Evolutionary conservation across 2,888 invertebrate species (phyloP), one percentile per base, ranked within the genome.

Genomic region (Rotaria sp.): DNA sequence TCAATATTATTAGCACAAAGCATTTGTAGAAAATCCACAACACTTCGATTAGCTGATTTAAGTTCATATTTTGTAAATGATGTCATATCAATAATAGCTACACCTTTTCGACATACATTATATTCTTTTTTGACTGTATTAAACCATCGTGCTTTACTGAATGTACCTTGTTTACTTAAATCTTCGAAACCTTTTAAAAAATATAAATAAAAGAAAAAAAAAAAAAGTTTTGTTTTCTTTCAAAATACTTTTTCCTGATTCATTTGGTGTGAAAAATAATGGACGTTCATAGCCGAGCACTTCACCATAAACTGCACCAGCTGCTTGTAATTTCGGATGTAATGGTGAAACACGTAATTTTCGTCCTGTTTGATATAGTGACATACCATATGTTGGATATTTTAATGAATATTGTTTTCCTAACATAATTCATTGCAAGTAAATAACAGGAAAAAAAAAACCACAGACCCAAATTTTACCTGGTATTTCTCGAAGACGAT

Each of bases 221-320:
- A 67, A 35, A 67, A 1, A 5, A 35, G 5, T 30, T 21, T 67
- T 1, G 10, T 67, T 7, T 35, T 30, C 0, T 1, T 26, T 45
- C 26, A 13, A 88, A 30, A 88, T 89, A 87, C 88, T 89, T 87
- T 87, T 85, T 85, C 45, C 38, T 26, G 48, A 88, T 88, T 88
- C 87, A 30, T 94, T 93, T 4, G n/a, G 26, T 41, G 45, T 80
- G 90, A 97, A 98, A 94, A 95, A 97, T 57, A 95, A 94, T 0
- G 97, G 96, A 88, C 97, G 92, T 91, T 98, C 98, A 90, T 97
- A 98, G 0, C 97, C 97, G 96, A 97, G 97, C 50, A 96, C 95
- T 91, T 97, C 97, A 0, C 96, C 96, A 90, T 97, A 98, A 13
- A 96, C 95, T 0, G 96, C 98, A 0, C 97, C 97, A 18, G 94